Evolutionary conservation across 2,797 vertebrate genomes (phyloP), one percentile per base, ranked within the genome.

Genomic region (Halcyon smyrnensis): DNA sequence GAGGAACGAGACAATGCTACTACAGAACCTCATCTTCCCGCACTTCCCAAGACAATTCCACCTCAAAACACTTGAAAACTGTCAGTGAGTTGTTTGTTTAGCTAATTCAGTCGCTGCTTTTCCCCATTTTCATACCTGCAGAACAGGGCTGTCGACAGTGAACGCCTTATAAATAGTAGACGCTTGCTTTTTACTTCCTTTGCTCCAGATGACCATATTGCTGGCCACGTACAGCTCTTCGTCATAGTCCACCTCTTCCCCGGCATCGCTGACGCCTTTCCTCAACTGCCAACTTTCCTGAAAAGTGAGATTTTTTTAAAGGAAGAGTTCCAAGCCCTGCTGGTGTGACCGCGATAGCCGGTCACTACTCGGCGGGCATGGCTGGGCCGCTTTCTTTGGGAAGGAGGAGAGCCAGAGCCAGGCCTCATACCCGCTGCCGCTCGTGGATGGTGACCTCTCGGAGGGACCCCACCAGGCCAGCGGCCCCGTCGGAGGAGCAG

Each of bases 171-270:
- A 99, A 32, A 99, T 98, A 1, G 98, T 94, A 32, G 99, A 98
- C 1, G 98, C 98, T 82, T 99, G 98, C 77, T 87, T 98, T 90
- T 98, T 98, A 93, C 99, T 99, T 51, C 99, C 99, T 94, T 98
- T 99, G 97, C 99, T 99, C 99, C 99, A 99, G 79, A 99, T 99
- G 59, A 99, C 99, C 98, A 99, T 98, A 8, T 99, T 99, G 80
- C 99, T 99, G 70, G 99, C 98, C 89, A 99, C 95, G 3, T 99
- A 99, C 53, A 99, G 98, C 94, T 99, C 99, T 85, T 99, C 99
- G 16, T 99, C 99, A 37, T 99, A 99, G 79, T 99, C 99, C 27
- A 98, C 98, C 80, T 99, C 98, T 56, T 99, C 98, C 34, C 97
- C 97, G 32, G 97, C 97, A 57, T 98, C 98, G 23, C 98, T 98